These are phyloP conservation scores for Rousettus leschenaultii DNA, from an alignment of 2,113 vertebrate species.

Conservation along the genomic window DNA sequence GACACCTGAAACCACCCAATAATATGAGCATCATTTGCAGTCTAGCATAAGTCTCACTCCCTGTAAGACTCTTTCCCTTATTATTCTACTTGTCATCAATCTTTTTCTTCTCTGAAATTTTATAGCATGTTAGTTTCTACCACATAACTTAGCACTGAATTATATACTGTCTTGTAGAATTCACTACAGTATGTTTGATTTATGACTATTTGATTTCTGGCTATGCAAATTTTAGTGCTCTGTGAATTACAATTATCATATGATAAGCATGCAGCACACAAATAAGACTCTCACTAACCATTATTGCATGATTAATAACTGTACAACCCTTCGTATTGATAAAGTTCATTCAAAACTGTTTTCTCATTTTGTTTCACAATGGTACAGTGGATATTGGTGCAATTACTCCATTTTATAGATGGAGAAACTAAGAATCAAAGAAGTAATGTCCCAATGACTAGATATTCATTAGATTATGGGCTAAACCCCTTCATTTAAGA, in stretches of 20 bases:
- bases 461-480: neutral
- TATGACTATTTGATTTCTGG: conserved; percentile 21
- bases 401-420: conserved; percentile 1
- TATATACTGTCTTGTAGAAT: neutral
- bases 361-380: neutral
- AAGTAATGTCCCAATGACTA: neutral
- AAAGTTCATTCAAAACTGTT: neutral
- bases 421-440: neutral
- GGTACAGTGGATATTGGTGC: neutral
- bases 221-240: neutral
- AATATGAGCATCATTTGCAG: neutral
- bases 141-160: conserved; percentile 19
- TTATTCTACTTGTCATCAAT: neutral
- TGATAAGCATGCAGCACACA: neutral
- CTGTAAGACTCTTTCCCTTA: neutral
- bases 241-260: neutral
- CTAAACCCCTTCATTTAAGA: neutral
- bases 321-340: neutral
- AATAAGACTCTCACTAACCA: neutral
- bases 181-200: neutral
- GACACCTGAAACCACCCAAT: neutral
- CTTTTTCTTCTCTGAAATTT: conserved; percentile 23
- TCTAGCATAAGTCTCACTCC: neutral
- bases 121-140: conserved; percentile 4
- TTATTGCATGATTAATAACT: neutral